Evolutionary conservation across 1,140 invertebrate genomes (phyloP).

Genomic region (Diorhabda elongata): DNA sequence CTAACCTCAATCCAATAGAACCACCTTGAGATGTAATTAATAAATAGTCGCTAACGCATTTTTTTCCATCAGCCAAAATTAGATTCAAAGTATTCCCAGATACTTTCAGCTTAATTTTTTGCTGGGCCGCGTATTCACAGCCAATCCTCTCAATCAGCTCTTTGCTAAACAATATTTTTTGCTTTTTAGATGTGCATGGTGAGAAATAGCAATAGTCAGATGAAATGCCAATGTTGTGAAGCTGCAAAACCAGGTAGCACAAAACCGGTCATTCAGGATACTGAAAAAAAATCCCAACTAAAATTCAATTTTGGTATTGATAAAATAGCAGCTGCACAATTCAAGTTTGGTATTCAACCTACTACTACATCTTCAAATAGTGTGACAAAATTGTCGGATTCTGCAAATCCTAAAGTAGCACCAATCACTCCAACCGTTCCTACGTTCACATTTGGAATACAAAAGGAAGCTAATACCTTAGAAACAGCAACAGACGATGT

Average conservation of each 20-base stretch:
- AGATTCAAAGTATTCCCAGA: too few relatives aligned
- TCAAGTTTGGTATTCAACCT: conserved; percentile 34
- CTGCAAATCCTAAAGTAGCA: background rate
- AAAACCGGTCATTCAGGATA: background rate
- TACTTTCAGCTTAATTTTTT: too few relatives aligned
- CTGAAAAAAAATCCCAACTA: conserved; percentile 19
- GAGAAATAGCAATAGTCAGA: conserved; percentile 50
- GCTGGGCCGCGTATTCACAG: too few relatives aligned
- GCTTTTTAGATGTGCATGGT: conserved; percentile 50
- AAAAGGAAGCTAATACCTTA: conserved; percentile 12
- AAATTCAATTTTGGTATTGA: conserved; percentile 50
- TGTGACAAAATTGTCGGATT: conserved; percentile 7
- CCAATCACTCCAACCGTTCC: background rate
- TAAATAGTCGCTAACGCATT: too few relatives aligned
- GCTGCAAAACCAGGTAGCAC: conserved; percentile 41
- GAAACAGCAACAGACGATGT: conserved; percentile 5
- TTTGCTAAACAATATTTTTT: conserved; percentile 17
- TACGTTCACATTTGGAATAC: conserved; percentile 26
- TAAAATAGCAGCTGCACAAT: conserved; percentile 34
- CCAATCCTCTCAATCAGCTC: background rate
- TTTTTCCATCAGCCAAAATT: too few relatives aligned
- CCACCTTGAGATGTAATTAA: too few relatives aligned
- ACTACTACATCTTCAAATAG: conserved; percentile 1
- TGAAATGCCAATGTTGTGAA: conserved; percentile 53
- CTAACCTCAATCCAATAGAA: too few relatives aligned